These are phyloP conservation scores for Platanista minor DNA, from an alignment of 2,113 vertebrate genomes.

Conservation along the genomic window DNA sequence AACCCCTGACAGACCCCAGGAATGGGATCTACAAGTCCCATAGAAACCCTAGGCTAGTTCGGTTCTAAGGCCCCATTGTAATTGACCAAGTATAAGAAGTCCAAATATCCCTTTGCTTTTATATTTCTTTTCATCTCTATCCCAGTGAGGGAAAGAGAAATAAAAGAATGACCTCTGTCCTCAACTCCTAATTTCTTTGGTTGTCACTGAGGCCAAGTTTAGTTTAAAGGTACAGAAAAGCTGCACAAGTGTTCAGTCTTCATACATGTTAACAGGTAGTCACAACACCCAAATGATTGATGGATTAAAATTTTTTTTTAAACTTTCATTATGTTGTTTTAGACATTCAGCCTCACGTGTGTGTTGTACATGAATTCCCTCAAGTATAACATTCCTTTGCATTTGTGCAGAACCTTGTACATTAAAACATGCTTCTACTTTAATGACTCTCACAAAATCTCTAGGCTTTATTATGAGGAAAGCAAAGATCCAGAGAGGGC, in stretches of 20 bases:
- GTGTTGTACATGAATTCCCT: neutral
- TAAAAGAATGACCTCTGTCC: neutral
- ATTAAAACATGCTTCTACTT: neutral
- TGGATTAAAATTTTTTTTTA: neutral
- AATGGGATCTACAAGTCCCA: neutral
- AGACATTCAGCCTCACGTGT: neutral
- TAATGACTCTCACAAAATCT: slow-evolving; percentile 1
- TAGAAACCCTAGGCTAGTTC: neutral
- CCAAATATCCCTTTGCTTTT: neutral
- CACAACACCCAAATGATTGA: neutral
- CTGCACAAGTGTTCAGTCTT: neutral
- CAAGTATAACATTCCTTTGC: neutral
- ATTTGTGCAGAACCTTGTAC: neutral
- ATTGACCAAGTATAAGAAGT: neutral
- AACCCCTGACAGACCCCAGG: neutral
- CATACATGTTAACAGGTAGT: neutral
- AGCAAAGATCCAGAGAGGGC: neutral
- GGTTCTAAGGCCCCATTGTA: neutral
- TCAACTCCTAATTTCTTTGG: slow-evolving; percentile 27
- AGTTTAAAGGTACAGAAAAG: slow-evolving; percentile 6
- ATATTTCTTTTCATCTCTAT: neutral
- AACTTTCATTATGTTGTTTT: neutral
- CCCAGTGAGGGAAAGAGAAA: neutral
- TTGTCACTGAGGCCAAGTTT: slow-evolving; percentile 8
- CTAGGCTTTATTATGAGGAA: neutral